Conservation (phyloP, 2,113 vertebrate species). For the Apodemus speciosus region DNA sequence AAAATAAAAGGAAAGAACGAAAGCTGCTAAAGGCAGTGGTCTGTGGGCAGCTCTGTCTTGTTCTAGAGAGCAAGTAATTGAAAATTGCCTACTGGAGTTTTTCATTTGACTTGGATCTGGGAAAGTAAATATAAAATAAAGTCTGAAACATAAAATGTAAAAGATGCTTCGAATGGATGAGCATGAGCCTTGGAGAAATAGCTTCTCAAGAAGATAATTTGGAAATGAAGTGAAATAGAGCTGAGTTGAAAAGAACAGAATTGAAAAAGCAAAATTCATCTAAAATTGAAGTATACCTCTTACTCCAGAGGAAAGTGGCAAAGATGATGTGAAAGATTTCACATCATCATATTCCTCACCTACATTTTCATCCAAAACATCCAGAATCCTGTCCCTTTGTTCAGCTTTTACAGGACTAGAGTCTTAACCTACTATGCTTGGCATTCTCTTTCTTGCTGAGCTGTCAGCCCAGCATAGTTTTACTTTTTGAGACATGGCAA, state of each 20-base stretch:
- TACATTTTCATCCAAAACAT: neutral
- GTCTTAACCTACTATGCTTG: neutral
- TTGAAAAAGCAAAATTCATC: neutral
- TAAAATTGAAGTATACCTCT: neutral
- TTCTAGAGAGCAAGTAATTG: neutral
- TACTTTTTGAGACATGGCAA: neutral
- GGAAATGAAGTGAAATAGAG: neutral
- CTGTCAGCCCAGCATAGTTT: neutral
- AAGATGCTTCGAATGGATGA: neutral
- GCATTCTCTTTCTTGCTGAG: neutral
- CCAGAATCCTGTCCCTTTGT: neutral
- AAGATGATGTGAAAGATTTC: no score
- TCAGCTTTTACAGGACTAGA: neutral
- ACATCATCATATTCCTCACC: neutral
- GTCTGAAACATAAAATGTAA: neutral
- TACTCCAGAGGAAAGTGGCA: neutral
- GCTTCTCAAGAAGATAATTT: neutral
- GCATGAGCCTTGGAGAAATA: neutral
- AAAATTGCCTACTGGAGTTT: neutral
- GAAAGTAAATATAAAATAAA: neutral
- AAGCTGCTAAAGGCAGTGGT: neutral
- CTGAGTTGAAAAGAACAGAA: neutral
- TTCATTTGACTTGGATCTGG: neutral
- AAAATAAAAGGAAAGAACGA: neutral
- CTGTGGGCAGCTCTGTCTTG: neutral